These are phyloP conservation scores for Boleophthalmus pectinirostris DNA, from an alignment of 2,113 vertebrate species.

Conservation along the genomic window DNA sequence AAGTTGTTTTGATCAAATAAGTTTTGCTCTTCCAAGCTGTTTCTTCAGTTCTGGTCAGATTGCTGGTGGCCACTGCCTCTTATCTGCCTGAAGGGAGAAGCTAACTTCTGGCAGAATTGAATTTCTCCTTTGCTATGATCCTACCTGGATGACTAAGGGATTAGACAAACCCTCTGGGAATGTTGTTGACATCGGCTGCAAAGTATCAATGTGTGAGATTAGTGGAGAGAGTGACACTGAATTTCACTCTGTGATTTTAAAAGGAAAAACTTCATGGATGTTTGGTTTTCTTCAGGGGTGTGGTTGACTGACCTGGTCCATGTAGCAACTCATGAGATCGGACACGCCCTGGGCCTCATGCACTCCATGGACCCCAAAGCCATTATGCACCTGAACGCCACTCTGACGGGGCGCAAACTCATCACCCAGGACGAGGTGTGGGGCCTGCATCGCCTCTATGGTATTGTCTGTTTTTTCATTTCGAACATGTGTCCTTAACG, in stretches of 20 bases:
- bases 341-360: conserved; percentile 94
- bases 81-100: no score
- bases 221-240: not conserved
- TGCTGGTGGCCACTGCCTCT: no score
- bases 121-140: no score
- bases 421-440: conserved; percentile 96
- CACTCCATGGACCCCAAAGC: conserved; percentile 88
- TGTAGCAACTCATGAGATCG: conserved; percentile 93
- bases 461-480: conserved; percentile 55
- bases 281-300: conserved; percentile 78
- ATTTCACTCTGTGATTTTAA: not conserved
- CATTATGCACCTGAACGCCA: conserved; percentile 97
- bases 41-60: no score
- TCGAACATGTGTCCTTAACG: no score
- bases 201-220: no score
- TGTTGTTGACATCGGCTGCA: no score
- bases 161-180: no score
- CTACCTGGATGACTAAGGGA: no score
- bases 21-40: no score
- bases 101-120: no score
- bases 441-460: conserved; percentile 93
- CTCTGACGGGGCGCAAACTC: conserved; percentile 86
- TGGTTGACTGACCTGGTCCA: conserved; percentile 97
- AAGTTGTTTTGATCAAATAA: no score
- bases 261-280: conserved; percentile 2